Percentiles rank a stretch among this genome's conserved stretches.
phyloP scores from a whole-genome alignment of 2,888 invertebrate species.

The Sphecodes monilicornis region DNA sequence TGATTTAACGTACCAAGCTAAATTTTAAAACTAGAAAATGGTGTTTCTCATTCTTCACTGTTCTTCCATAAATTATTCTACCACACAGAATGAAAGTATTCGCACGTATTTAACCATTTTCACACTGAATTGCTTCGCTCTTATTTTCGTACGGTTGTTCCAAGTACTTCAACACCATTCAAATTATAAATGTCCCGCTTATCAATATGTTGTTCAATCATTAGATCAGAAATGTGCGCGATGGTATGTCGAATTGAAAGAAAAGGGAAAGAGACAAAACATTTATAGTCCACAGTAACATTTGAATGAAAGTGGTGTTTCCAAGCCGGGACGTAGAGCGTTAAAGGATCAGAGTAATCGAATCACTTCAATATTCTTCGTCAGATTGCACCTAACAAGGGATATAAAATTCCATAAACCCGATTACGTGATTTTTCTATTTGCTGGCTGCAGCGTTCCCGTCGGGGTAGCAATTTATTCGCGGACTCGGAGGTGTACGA shows the following conservation, averaged over 20 bases:
- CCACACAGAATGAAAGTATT: no score
- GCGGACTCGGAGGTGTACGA: not conserved
- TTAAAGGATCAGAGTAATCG: not conserved
- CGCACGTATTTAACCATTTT: no score
- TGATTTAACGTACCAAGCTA: not conserved
- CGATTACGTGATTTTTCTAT: constrained; percentile 1
- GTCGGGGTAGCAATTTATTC: not conserved
- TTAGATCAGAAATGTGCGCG: not conserved
- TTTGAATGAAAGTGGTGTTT: not conserved
- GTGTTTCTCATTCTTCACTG: not conserved
- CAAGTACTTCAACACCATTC: no score
- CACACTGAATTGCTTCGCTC: no score
- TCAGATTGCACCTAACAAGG: not conserved
- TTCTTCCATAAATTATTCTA: not conserved
- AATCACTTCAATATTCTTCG: not conserved
- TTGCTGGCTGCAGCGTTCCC: not conserved
- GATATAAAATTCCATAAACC: constrained; percentile 9
- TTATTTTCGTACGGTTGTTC: no score
- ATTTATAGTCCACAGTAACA: not conserved
- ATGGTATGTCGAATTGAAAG: not conserved
- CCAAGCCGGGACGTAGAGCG: not conserved
- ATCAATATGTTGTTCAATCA: no score
- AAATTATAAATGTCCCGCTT: no score
- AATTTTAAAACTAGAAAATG: not conserved
- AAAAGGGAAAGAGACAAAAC: not conserved